Conservation (phyloP, 2,113 vertebrate genomes). For the Ardeotis arabs region DNA sequence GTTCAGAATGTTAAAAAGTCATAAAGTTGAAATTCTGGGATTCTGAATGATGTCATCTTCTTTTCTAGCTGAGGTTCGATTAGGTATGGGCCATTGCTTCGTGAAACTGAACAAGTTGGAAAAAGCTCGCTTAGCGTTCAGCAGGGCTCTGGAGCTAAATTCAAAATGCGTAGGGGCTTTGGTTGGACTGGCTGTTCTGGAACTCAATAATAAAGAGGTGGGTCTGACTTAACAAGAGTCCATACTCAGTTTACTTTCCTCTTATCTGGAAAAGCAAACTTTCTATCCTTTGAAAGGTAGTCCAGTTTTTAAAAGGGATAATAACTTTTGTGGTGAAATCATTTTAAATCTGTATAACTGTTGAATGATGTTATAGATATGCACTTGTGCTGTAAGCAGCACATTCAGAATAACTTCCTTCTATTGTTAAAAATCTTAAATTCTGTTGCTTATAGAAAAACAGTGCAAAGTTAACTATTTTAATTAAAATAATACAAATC, state of each 20-base stretch:
- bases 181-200: constrained; percentile 94
- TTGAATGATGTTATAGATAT: neutral
- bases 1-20: neutral
- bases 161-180: constrained; percentile 96
- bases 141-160: constrained; percentile 93
- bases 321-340: neutral
- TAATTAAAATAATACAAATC: neutral
- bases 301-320: neutral
- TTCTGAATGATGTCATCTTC: constrained; percentile 23
- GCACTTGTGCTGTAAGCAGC: neutral
- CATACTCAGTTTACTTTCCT: neutral
- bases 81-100: constrained; percentile 99
- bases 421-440: neutral
- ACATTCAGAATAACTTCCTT: neutral
- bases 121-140: constrained; percentile 94
- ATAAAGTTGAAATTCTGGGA: neutral
- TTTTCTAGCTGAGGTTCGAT: constrained; percentile 89
- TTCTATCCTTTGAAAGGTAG: neutral
- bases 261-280: neutral
- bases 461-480: neutral
- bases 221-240: neutral
- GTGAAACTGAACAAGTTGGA: constrained; percentile 97
- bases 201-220: constrained; percentile 98
- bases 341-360: neutral
- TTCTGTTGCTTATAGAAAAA: neutral